A percentile compares a stretch with the other conserved stretches of the same genome.
Conservation (phyloP, 2,113 vertebrate genomes). For the Nanger granti region DNA sequence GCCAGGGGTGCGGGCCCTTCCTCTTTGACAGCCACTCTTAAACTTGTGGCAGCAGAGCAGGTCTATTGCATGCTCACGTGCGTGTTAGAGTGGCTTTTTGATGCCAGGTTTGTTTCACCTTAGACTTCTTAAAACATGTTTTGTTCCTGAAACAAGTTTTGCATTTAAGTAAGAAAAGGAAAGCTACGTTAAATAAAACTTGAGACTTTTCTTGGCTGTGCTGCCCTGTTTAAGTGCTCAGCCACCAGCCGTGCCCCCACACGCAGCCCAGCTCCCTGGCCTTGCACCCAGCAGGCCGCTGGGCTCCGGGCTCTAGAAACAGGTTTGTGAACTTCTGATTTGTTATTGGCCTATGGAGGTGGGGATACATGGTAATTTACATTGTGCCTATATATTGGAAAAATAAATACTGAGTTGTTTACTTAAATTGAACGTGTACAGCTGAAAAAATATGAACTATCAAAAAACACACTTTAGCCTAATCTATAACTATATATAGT, state of each 20-base stretch:
- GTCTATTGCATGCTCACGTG: rapidly evolving
- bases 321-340: not conserved
- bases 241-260: rapidly evolving
- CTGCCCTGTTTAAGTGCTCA: not conserved
- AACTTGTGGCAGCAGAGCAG: not conserved
- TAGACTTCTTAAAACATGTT: not conserved
- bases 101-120: not conserved
- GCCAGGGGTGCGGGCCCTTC: not conserved
- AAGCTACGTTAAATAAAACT: not conserved
- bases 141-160: not conserved
- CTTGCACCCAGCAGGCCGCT: rapidly evolving
- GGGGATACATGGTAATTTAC: not conserved
- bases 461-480: not conserved
- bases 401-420: not conserved
- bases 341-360: not conserved
- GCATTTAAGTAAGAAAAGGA: not conserved
- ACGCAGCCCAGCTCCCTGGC: not conserved
- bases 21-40: too few relatives aligned
- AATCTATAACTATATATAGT: not conserved
- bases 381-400: not conserved
- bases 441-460: not conserved
- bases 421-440: not conserved
- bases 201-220: too few relatives aligned
- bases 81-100: not conserved
- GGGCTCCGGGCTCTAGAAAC: not conserved